phyloP scores from a whole-genome alignment of 2,797 vertebrate genomes.

The Glyptemys insculpta region DNA sequence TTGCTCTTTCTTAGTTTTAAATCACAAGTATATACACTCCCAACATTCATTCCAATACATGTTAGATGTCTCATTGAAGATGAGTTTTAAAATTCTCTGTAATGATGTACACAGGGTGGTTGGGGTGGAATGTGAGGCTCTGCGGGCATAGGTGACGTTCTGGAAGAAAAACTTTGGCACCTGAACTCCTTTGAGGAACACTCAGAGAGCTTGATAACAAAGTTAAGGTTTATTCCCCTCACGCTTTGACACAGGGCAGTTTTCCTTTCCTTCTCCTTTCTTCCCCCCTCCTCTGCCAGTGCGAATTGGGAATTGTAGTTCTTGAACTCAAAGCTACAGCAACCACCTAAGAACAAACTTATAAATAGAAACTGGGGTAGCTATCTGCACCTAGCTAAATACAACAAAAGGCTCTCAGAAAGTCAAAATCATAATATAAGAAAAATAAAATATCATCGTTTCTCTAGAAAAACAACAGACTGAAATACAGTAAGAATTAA shows the following conservation, averaged over 20 bases:
- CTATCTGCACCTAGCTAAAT: neutral
- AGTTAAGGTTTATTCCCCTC: neutral
- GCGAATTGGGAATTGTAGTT: neutral
- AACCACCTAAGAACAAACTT: neutral
- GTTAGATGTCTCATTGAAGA: slow-evolving; percentile 43
- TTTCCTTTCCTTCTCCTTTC: neutral
- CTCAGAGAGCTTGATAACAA: neutral
- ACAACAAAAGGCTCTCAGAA: neutral
- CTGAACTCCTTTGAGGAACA: neutral
- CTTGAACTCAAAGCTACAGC: neutral
- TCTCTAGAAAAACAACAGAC: neutral
- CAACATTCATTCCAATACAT: neutral
- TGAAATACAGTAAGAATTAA: neutral
- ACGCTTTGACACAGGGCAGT: neutral
- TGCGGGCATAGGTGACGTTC: neutral
- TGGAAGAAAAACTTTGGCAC: neutral
- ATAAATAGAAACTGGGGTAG: neutral
- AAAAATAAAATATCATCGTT: neutral
- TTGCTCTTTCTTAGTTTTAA: neutral
- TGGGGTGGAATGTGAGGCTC: neutral
- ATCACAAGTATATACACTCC: neutral
- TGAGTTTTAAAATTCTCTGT: neutral
- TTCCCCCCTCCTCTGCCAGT: neutral
- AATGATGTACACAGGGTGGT: neutral
- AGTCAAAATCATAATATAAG: neutral